Evolutionary conservation across 2,797 vertebrate species (phyloP).

Genomic region (Gastrophryne carolinensis): DNA sequence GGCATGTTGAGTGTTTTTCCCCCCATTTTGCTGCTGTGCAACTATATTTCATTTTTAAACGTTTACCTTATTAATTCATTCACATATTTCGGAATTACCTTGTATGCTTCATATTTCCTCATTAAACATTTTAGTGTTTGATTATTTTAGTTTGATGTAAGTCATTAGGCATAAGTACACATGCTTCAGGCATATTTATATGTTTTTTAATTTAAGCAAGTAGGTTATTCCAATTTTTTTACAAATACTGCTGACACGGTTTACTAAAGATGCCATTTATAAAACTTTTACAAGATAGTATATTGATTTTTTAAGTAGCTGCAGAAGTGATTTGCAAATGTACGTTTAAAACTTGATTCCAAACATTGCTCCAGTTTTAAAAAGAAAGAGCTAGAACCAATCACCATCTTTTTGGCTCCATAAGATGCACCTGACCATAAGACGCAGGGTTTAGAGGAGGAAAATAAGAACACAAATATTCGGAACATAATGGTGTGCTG

Average conservation of each 20-base stretch:
- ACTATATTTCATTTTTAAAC: not conserved
- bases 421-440: too few species aligned
- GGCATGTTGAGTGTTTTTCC: too few species aligned
- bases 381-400: too few species aligned
- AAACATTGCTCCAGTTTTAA: too few species aligned
- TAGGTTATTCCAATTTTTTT: slow-evolving; percentile 1
- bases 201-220: slow-evolving; percentile 1
- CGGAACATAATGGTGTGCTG: too few species aligned
- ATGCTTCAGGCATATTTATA: slow-evolving; percentile 21
- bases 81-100: not conserved
- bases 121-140: slow-evolving; percentile 20
- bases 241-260: slow-evolving; percentile 7
- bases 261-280: not conserved
- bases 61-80: not conserved
- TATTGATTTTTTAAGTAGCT: not conserved
- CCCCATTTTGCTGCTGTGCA: not conserved
- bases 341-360: too few species aligned
- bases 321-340: not conserved
- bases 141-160: slow-evolving; percentile 21
- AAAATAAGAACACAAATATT: too few species aligned
- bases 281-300: not conserved
- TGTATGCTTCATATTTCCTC: not conserved
- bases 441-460: too few species aligned
- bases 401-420: too few species aligned
- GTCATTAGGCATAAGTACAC: slow-evolving; percentile 7